Conservation (phyloP, 2,888 invertebrate genomes). For the Periphyllus acericola region DNA sequence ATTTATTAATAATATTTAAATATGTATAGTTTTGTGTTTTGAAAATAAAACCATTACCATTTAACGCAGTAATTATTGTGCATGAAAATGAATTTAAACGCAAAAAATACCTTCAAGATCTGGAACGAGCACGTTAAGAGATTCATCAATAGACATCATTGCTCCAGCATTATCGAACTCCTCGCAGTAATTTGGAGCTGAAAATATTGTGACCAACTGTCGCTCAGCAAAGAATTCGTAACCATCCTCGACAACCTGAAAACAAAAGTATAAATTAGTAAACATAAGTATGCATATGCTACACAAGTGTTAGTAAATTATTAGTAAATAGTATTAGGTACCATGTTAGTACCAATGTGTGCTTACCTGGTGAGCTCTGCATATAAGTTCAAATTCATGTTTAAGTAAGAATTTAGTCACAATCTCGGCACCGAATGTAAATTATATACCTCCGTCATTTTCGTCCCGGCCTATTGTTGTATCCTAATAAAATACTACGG, state of each 20-base stretch:
- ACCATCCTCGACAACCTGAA: constrained; percentile 94
- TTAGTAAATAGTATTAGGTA: too few species aligned
- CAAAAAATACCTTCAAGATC: constrained; percentile 77
- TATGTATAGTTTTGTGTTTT: too few species aligned
- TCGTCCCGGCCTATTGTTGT: constrained; percentile 99
- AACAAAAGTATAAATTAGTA: constrained; percentile 26
- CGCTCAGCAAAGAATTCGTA: constrained; percentile 99
- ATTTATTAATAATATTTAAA: too few species aligned
- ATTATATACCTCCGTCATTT: constrained; percentile 98
- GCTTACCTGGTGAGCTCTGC: constrained; percentile 94
- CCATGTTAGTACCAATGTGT: too few species aligned
- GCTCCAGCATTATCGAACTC: constrained; percentile 89
- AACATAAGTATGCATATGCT: not conserved
- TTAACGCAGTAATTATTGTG: too few species aligned
- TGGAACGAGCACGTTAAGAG: constrained; percentile 99
- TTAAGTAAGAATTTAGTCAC: constrained; percentile 99
- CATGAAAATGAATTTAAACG: not conserved
- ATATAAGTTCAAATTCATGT: constrained; percentile 99
- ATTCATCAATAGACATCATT: constrained; percentile 99
- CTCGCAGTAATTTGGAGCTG: constrained; percentile 95
- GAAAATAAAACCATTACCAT: too few species aligned
- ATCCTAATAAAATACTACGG: constrained; percentile 72
- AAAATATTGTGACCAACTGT: constrained; percentile 91
- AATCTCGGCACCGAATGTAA: constrained; percentile 99
- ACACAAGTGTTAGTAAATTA: too few species aligned